Evolutionary conservation across 2,888 invertebrate genomes (phyloP).

Genomic region (Ametastegia equiseti): DNA sequence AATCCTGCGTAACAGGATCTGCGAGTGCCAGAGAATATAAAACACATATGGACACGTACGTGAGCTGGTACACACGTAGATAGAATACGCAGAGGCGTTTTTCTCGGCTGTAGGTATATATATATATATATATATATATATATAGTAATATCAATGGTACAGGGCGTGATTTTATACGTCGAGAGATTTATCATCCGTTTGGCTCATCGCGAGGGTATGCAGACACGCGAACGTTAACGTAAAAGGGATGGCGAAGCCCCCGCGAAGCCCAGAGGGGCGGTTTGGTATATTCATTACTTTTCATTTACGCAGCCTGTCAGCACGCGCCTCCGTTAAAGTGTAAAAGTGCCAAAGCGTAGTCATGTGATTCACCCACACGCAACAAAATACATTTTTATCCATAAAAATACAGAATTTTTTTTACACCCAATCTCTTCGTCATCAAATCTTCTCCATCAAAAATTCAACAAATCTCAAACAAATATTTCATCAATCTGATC

Average conservation of each 20-base stretch:
- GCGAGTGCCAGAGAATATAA: not conserved
- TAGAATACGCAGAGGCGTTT: not conserved
- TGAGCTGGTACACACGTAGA: not conserved
- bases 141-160: constrained; percentile 32
- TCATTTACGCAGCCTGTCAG: constrained; percentile 42
- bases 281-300: constrained; percentile 46
- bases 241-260: constrained; percentile 16
- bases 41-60: not conserved
- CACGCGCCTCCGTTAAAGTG: constrained; percentile 27
- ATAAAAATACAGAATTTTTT: too few relatives aligned
- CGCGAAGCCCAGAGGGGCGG: not conserved
- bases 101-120: not conserved
- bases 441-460: too few relatives aligned
- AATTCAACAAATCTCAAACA: too few relatives aligned
- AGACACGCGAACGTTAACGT: constrained; percentile 31
- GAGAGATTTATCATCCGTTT: constrained; percentile 40
- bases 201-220: constrained; percentile 22
- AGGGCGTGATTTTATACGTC: constrained; percentile 39
- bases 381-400: not conserved
- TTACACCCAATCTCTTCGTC: too few relatives aligned
- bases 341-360: constrained; percentile 27
- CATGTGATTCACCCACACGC: not conserved
- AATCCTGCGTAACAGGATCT: not conserved
- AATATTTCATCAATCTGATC: too few relatives aligned
- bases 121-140: too few relatives aligned